Evolutionary conservation across 2,888 invertebrate genomes (phyloP).

Genomic region (Tortricodes alternella): DNA sequence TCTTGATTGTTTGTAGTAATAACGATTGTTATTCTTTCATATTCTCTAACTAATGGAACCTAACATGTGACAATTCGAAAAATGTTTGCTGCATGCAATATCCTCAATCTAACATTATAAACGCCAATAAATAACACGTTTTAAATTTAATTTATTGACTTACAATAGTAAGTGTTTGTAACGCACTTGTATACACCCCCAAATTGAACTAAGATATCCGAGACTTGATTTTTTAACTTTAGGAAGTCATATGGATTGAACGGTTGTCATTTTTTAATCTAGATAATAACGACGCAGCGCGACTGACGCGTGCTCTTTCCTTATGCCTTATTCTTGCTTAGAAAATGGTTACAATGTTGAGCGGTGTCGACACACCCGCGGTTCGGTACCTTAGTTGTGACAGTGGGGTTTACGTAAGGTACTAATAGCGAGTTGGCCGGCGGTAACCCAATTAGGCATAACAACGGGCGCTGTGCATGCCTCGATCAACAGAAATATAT

Average conservation of each 20-base stretch:
- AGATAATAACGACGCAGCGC: too few relatives aligned
- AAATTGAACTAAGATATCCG: too few relatives aligned
- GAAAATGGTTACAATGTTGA: constrained; percentile 38
- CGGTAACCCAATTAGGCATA: constrained; percentile 67
- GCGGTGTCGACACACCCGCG: constrained; percentile 32
- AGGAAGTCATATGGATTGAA: too few relatives aligned
- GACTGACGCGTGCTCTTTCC: constrained; percentile 4
- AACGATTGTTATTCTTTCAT: neutral
- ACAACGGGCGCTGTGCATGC: constrained; percentile 41
- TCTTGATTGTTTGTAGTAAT: neutral
- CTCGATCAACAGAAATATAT: constrained; percentile 18
- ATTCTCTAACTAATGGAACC: neutral
- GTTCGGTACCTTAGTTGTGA: constrained; percentile 56
- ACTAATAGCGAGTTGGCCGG: constrained; percentile 50
- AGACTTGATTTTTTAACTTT: too few relatives aligned
- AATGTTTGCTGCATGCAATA: too few relatives aligned
- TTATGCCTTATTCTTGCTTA: constrained; percentile 27
- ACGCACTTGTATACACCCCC: too few relatives aligned
- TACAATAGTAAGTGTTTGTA: too few relatives aligned
- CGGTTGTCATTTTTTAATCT: too few relatives aligned
- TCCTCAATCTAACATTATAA: too few relatives aligned
- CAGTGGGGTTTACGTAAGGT: constrained; percentile 75
- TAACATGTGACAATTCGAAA: too few relatives aligned
- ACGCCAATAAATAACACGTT: too few relatives aligned
- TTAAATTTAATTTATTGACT: too few relatives aligned